phyloP scores from a whole-genome alignment of 2,797 vertebrate genomes.

The Epinephelus coioides region DNA sequence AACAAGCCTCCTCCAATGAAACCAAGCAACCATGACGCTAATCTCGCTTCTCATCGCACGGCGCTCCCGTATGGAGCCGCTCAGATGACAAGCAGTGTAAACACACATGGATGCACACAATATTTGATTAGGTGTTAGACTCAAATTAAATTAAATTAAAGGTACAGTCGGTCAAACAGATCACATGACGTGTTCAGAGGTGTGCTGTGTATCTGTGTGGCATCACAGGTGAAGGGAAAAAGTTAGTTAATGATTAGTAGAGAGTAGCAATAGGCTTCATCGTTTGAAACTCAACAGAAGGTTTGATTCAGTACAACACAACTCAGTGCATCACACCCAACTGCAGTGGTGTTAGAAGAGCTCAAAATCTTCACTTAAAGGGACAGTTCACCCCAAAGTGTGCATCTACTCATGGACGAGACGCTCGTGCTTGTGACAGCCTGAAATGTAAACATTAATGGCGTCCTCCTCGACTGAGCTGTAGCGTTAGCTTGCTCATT shows the following conservation, averaged over 20 bases:
- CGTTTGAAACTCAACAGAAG: background rate
- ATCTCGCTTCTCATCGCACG: slow-evolving; percentile 41
- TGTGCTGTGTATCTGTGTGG: background rate
- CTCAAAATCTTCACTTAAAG: no score
- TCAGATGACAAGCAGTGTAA: slow-evolving; percentile 44
- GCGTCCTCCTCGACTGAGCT: no score
- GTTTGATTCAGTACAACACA: background rate
- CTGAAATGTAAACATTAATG: no score
- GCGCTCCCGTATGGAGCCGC: slow-evolving; percentile 20
- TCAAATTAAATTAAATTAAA: slow-evolving; percentile 19
- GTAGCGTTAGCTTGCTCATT: no score
- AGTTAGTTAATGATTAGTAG: background rate
- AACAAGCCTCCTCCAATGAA: slow-evolving; percentile 56
- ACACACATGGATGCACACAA: slow-evolving; percentile 25
- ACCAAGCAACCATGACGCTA: slow-evolving; percentile 52
- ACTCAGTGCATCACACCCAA: no score
- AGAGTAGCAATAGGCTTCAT: background rate
- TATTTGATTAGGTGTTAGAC: slow-evolving; percentile 8
- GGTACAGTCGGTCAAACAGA: background rate
- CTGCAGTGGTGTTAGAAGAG: background rate
- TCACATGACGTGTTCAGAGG: background rate
- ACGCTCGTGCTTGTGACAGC: no score
- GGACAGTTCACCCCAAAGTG: no score
- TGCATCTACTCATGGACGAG: no score
- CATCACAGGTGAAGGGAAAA: background rate